These are phyloP conservation scores for Apotomis turbidana DNA, from an alignment of 2,888 invertebrate species.

Conservation along the genomic window DNA sequence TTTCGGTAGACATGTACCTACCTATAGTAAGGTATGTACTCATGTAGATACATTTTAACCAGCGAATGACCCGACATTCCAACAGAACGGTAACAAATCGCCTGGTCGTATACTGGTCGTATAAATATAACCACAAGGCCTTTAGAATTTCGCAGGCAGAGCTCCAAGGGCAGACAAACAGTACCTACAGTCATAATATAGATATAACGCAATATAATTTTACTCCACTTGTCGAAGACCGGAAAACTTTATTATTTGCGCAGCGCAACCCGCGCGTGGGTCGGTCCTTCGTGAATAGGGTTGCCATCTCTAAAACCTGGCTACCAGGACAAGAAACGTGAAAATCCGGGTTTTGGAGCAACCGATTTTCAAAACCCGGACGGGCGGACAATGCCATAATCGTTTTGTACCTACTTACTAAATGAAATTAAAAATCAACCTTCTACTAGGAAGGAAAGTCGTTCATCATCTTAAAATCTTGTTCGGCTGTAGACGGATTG, in stretches of 20 bases:
- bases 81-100: background rate
- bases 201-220: conserved; percentile 16
- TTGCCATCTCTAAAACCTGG: no score
- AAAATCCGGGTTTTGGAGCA: no score
- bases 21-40: no score
- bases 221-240: conserved; percentile 1
- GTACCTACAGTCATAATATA: conserved; percentile 3
- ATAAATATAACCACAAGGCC: conserved; percentile 16
- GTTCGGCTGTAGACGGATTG: no score
- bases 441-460: no score
- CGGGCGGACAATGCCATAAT: no score
- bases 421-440: no score
- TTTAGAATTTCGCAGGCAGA: conserved; percentile 23
- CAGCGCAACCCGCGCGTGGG: conserved; percentile 14
- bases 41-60: background rate
- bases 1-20: no score
- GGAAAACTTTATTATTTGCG: conserved; percentile 22
- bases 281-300: background rate
- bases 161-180: conserved; percentile 11
- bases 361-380: no score
- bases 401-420: no score
- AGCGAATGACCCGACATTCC: background rate
- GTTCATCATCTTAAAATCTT: no score
- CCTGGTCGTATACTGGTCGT: background rate
- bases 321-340: no score